Evolutionary conservation across 2,797 vertebrate genomes (phyloP), one percentile per base, ranked within the genome.

Genomic region (Buphagus erythrorhynchus): DNA sequence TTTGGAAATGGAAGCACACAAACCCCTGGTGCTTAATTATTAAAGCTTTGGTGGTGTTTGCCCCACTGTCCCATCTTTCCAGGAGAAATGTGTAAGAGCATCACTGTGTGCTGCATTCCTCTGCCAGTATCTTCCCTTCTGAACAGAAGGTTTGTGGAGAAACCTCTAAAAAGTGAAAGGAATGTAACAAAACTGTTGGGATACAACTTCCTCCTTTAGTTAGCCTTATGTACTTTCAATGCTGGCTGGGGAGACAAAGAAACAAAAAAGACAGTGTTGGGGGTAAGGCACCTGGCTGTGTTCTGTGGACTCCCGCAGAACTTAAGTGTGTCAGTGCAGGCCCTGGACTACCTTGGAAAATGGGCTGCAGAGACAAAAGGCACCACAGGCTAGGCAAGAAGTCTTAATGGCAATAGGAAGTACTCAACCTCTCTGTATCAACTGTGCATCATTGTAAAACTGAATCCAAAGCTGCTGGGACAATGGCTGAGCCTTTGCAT

Each of bases 381-480:
- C 6, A 21, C 46, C 15, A 3, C 48, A 13, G 22, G 4, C 9
- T 6, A 63, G 36, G 16, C 54, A 78, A 68, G 67, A 71, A 57
- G 16, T 21, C 14, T 33, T 55, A 36, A 43, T 17, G 49, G 28
- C 38, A 52, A 3, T 10, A 52, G 57, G 38, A 81, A 38, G 5
- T 0, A 3, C 59, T 78, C 22, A 43, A 2, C 8, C 8, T 49
- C 22, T 35, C 16, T 40, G 13, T 52, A 16, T 57, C 45, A 51
- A n/a, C 19, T 3, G 4, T 6, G 4, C 5, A 0, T 6, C 3
- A 14, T 4, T 13, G n/a, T 49, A 31, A 82, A 75, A n/a, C 33
- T 29, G 63, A 79, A 57, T 57, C 26, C 12, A 21, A 52, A 68
- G 14, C 40, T 52, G 3, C 26, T 40, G 21, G 10, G 22, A 22